Conservation (phyloP, 2,888 invertebrate species). For the Ethmia dodecea region DNA sequence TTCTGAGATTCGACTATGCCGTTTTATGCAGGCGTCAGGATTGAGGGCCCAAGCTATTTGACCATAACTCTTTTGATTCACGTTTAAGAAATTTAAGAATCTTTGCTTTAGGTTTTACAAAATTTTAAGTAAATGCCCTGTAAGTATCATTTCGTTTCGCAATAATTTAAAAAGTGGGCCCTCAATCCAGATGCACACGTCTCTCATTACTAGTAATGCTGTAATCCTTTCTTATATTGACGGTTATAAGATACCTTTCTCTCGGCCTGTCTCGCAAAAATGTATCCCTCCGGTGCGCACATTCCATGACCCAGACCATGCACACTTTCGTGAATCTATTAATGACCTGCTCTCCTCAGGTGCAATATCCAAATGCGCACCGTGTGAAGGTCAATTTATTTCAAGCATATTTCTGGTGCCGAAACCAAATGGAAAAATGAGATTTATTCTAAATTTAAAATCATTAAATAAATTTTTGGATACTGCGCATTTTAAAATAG, state of each 20-base stretch:
- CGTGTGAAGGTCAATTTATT: background rate
- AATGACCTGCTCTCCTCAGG: background rate
- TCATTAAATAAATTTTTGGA: background rate
- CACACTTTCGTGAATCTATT: background rate
- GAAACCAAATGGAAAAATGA: conserved; percentile 1
- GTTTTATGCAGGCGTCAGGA: too few relatives aligned
- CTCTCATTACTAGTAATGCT: background rate
- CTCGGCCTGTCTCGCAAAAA: background rate
- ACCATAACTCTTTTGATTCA: too few relatives aligned
- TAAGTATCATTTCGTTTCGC: too few relatives aligned
- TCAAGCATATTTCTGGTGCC: background rate
- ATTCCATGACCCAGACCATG: background rate
- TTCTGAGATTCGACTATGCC: too few relatives aligned
- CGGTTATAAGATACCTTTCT: background rate
- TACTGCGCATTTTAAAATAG: conserved; percentile 1
- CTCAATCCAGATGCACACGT: too few relatives aligned
- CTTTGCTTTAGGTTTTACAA: too few relatives aligned
- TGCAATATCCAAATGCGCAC: background rate
- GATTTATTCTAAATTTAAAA: conserved; percentile 4
- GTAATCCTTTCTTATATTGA: background rate
- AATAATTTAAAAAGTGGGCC: too few relatives aligned
- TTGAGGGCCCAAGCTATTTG: too few relatives aligned
- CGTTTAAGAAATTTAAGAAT: too few relatives aligned
- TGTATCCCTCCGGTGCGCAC: background rate
- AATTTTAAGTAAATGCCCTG: too few relatives aligned